A percentile compares a stretch with the other conserved stretches of the same genome.
Evolutionary conservation across 92 coral and sea anemone species (phyloP).

Genomic region (Zoanthus solanderi): DNA sequence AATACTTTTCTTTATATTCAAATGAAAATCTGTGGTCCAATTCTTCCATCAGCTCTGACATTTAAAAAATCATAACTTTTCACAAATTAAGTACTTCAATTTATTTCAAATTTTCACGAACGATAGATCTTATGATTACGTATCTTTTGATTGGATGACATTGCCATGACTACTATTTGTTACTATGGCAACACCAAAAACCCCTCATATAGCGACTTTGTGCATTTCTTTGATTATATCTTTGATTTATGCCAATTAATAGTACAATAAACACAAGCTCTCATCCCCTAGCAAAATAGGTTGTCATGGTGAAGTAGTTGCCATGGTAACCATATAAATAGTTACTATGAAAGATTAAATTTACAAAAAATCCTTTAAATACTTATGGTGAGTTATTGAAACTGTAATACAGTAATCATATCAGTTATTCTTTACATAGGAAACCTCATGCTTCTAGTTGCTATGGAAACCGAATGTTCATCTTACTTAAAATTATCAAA

Average conservation of each 20-base stretch:
- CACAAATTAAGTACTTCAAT: conserved; percentile 10
- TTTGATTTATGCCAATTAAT: neutral
- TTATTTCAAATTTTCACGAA: conserved; percentile 26
- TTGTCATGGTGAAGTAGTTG: conserved; percentile 23
- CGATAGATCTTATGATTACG: conserved; percentile 2
- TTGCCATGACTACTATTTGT: conserved; percentile 30
- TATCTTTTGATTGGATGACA: conserved; percentile 16
- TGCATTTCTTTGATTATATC: neutral
- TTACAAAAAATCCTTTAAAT: conserved; percentile 18
- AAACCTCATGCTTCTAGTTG: conserved; percentile 30
- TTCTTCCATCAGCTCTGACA: conserved; percentile 17
- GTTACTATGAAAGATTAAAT: conserved; percentile 8
- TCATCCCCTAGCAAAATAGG: conserved; percentile 11
- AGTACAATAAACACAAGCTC: conserved; percentile 29
- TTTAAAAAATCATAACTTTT: conserved; percentile 34
- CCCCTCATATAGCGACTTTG: neutral
- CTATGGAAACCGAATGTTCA: conserved; percentile 33
- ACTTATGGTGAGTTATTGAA: conserved; percentile 16
- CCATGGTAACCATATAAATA: conserved; percentile 31
- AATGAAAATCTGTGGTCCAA: conserved; percentile 32
- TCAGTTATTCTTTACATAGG: conserved; percentile 8
- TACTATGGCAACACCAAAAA: conserved; percentile 18
- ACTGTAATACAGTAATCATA: neutral
- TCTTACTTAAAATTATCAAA: conserved; percentile 16
- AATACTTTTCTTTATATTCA: conserved; percentile 19